phyloP scores from a whole-genome alignment of 2,888 invertebrate genomes.

The Lumbricus terrestris region DNA sequence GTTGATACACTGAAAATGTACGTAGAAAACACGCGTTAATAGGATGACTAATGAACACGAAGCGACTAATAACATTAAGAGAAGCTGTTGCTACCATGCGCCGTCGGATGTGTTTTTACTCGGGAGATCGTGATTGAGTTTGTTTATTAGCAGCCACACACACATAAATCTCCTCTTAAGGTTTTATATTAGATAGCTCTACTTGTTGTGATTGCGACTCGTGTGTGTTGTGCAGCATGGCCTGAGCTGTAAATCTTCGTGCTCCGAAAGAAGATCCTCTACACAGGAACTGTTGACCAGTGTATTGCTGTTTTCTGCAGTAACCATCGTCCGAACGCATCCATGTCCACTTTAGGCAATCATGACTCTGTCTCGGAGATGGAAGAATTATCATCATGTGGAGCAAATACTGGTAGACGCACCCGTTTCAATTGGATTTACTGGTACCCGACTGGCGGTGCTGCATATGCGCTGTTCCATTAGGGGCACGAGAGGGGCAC shows the following conservation, averaged over 20 bases:
- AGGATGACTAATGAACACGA: neutral
- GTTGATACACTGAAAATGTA: neutral
- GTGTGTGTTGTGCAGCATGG: neutral
- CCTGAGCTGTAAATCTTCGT: neutral
- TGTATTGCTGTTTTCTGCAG: neutral
- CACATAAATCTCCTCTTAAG: neutral
- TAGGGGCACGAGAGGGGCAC: neutral
- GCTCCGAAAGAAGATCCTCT: neutral
- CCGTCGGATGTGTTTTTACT: neutral
- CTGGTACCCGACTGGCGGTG: neutral
- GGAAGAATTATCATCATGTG: too few relatives aligned
- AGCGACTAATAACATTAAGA: neutral
- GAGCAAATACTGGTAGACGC: neutral
- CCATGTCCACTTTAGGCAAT: neutral
- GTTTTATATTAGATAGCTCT: neutral
- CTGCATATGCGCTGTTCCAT: neutral
- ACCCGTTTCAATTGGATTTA: neutral
- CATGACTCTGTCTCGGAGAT: neutral
- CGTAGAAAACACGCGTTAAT: neutral
- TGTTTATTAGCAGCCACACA: neutral
- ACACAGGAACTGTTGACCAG: neutral
- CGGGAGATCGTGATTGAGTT: neutral
- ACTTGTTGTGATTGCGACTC: neutral
- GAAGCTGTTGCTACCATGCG: neutral
- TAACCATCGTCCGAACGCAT: neutral